Evolutionary conservation across 1,140 invertebrate species (phyloP).

Genomic region (Drosophila chauvacae): DNA sequence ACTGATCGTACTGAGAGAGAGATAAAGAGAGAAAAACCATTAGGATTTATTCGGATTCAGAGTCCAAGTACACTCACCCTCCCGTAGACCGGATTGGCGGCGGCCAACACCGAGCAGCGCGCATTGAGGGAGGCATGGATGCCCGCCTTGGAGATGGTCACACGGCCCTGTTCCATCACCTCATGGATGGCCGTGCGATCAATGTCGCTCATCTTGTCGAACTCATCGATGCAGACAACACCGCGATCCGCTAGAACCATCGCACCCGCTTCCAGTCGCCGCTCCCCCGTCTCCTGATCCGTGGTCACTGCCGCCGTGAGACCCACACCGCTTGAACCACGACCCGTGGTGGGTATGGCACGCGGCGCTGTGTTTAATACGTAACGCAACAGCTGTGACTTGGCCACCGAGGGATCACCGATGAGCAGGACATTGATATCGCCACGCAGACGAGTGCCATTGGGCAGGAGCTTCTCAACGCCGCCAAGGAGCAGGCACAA

Average conservation of each 20-base stretch:
- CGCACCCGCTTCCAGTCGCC: slow-evolving; percentile 97
- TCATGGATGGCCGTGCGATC: slow-evolving; percentile 99
- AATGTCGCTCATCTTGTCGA: slow-evolving; percentile 99
- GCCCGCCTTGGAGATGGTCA: slow-evolving; percentile 99
- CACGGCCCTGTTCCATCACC: slow-evolving; percentile 97
- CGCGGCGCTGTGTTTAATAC: slow-evolving; percentile 97
- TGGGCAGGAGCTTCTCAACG: slow-evolving; percentile 97
- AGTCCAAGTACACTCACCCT: too few relatives aligned
- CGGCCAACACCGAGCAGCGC: slow-evolving; percentile 98
- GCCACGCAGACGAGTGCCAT: slow-evolving; percentile 98
- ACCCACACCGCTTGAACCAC: slow-evolving; percentile 98
- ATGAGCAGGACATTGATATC: slow-evolving; percentile 99
- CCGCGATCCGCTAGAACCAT: slow-evolving; percentile 99
- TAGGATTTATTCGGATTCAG: not conserved
- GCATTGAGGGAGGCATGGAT: slow-evolving; percentile 99
- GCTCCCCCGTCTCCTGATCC: slow-evolving; percentile 96
- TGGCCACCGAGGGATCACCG: slow-evolving; percentile 99
- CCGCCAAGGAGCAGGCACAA: slow-evolving; percentile 98
- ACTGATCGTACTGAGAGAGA: slow-evolving; percentile 95
- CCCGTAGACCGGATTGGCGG: slow-evolving; percentile 99
- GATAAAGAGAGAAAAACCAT: slow-evolving; percentile 22
- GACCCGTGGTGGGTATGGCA: slow-evolving; percentile 98
- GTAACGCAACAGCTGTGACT: slow-evolving; percentile 98
- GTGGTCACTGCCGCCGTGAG: slow-evolving; percentile 98
- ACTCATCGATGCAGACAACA: slow-evolving; percentile 99